A percentile compares a stretch with the other conserved stretches of the same genome.
These are phyloP conservation scores for Stichodactyla helianthus DNA, from an alignment of 64 coral and sea anemone species.

Conservation along the genomic window DNA sequence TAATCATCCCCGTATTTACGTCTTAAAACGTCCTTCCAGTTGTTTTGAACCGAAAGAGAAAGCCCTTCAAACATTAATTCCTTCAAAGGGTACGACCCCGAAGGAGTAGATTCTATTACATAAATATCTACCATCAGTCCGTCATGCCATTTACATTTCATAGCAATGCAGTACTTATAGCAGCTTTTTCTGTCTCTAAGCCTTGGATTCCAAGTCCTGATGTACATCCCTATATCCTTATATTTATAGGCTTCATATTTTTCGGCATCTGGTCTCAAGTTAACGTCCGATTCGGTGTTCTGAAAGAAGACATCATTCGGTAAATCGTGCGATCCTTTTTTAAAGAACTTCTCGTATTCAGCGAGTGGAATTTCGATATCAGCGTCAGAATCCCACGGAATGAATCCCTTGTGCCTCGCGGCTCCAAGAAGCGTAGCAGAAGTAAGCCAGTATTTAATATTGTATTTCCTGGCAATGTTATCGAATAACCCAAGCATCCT, in stretches of 20 bases:
- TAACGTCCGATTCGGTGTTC: constrained; percentile 9
- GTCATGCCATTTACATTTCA: constrained; percentile 36
- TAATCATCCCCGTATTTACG: constrained; percentile 7
- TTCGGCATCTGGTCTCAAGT: constrained; percentile 4
- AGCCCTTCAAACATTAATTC: constrained; percentile 30
- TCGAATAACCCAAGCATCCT: constrained; percentile 33
- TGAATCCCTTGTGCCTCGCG: constrained; percentile 41
- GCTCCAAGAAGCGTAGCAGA: constrained; percentile 39
- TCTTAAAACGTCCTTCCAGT: constrained; percentile 2
- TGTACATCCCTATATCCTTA: constrained; percentile 33
- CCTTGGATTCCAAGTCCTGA: constrained; percentile 25
- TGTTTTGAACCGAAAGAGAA: constrained; percentile 7
- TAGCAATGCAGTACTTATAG: constrained; percentile 31
- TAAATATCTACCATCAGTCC: constrained; percentile 45
- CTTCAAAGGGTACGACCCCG: constrained; percentile 17
- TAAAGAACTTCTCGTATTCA: constrained; percentile 33
- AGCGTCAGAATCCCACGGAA: constrained; percentile 39
- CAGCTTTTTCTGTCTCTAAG: constrained; percentile 37
- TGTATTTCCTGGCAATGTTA: constrained; percentile 14
- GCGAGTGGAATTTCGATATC: constrained; percentile 40
- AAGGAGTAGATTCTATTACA: neutral
- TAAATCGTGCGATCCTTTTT: neutral
- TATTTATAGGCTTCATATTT: constrained; percentile 10
- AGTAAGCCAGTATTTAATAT: constrained; percentile 33
- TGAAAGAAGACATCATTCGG: constrained; percentile 48